A percentile compares a stretch with the other conserved stretches of the same genome.
phyloP scores from a whole-genome alignment of 2,888 invertebrate species.

The Apeira syringaria region DNA sequence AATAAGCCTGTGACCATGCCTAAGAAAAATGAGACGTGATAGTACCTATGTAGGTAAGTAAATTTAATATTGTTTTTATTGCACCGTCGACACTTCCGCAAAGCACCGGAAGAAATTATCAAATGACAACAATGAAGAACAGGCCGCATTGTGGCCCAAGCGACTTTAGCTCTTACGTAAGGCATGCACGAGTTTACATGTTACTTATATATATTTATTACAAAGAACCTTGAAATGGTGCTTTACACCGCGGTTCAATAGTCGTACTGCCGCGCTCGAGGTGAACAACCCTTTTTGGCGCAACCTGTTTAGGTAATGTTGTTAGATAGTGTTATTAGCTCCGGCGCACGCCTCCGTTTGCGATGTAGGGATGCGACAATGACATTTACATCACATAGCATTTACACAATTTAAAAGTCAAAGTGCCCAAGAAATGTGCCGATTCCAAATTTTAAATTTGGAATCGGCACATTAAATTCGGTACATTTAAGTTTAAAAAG shows the following conservation, averaged over 20 bases:
- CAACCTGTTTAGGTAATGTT: slow-evolving; percentile 51
- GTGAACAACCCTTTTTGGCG: slow-evolving; percentile 55
- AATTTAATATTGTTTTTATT: too few species aligned
- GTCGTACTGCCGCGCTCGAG: slow-evolving; percentile 33
- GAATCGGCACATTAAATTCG: too few species aligned
- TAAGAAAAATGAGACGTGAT: too few species aligned
- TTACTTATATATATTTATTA: too few species aligned
- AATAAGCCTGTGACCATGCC: too few species aligned
- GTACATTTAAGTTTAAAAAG: too few species aligned
- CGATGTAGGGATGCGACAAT: not conserved
- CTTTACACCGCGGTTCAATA: slow-evolving; percentile 46
- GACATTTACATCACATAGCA: too few species aligned
- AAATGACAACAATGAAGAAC: not conserved
- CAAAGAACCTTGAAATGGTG: slow-evolving; percentile 46
- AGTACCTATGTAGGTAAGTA: too few species aligned
- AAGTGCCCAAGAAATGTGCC: too few species aligned
- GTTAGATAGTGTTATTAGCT: slow-evolving; percentile 34
- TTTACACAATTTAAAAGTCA: too few species aligned
- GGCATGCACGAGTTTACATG: slow-evolving; percentile 3
- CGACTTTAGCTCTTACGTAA: slow-evolving; percentile 10
- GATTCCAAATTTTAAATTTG: too few species aligned
- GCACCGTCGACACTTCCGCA: slow-evolving; percentile 1
- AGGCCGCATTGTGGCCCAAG: slow-evolving; percentile 3
- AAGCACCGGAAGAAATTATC: slow-evolving; percentile 6
- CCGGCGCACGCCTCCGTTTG: slow-evolving; percentile 6